Percentiles rank a stretch among this genome's conserved stretches.
These are phyloP conservation scores for Chlorocebus sabaeus DNA, from an alignment of 2,113 vertebrate genomes.

Conservation along the genomic window DNA sequence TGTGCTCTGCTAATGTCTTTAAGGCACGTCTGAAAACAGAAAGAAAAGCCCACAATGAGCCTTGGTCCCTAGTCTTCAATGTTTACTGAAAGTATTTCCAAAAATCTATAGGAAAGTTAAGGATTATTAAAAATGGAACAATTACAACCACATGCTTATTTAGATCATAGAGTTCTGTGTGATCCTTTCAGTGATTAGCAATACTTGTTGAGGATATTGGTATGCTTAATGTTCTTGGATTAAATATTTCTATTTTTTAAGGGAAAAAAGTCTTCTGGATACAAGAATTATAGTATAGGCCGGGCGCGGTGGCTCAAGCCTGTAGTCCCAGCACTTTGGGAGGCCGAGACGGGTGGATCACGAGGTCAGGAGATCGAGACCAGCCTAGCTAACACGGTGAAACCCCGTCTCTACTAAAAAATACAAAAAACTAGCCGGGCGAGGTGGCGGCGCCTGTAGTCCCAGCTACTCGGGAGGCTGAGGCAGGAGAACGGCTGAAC, in stretches of 20 bases:
- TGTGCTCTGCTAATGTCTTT: conserved; percentile 89
- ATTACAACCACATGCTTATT: neutral
- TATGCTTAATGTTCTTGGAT: neutral
- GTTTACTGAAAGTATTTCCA: neutral
- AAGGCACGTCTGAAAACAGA: conserved; percentile 87
- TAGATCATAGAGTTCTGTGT: neutral
- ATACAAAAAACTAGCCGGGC: too few relatives aligned
- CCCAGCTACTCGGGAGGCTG: too few relatives aligned
- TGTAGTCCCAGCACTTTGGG: too few relatives aligned
- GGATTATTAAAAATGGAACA: conserved; percentile 5
- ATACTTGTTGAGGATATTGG: neutral
- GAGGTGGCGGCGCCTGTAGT: accelerated
- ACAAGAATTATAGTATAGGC: neutral
- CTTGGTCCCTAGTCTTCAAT: neutral
- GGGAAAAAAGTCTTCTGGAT: neutral
- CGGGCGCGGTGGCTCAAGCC: too few relatives aligned
- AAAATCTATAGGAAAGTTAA: neutral
- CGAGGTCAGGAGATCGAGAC: too few relatives aligned
- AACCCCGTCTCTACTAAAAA: too few relatives aligned
- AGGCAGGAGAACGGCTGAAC: too few relatives aligned
- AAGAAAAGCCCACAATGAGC: neutral
- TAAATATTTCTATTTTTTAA: neutral
- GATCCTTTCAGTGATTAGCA: conserved; percentile 17
- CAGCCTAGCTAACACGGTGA: too few relatives aligned
- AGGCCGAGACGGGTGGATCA: accelerated